Base-by-base conservation (phyloP, 2,888 invertebrate genomes). In the Spatulosminthurus flaviceps region DNA sequence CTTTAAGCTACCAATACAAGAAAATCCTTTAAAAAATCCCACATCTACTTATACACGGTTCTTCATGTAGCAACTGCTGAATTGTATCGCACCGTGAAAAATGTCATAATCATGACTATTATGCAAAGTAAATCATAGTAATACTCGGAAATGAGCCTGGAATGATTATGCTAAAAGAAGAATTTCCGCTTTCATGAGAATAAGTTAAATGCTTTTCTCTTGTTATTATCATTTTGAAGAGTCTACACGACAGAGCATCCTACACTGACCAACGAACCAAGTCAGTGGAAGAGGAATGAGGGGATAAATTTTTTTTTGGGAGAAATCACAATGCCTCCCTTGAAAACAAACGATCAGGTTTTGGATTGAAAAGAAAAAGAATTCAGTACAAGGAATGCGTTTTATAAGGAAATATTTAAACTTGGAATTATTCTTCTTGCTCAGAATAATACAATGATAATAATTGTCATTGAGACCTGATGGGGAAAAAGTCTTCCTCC, bases 61-160 rank as follows among this genome's bases (percentile, higher is more conserved):
- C 16, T 51, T 51, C 9, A 51, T 19, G 16, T 51, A 51, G 4
- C 51, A 51, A 51, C 9, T 51, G 51, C 51, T 51, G 51, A 51
- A 16, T 51, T 9, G 51, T 51, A 51, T 51, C 51, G 51, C 51
- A 51, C 51, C 51, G 77, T 29, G 43, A 42, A 79, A 76, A 76
- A 79, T 79, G 71, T 79, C 76, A 76, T 79, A 77, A 76, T 79
- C 79, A 79, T 79, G 71, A 71, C 64, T 64, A 76, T 79, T 77
- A 72, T 72, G 70, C 41, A 61, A 76, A 64, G 75, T 41, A 78
- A 70, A 61, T 79, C 74, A 79, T 79, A 77, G 72, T 72, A 64
- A 76, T 76, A 76, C 75, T 79, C 43, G 76, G 79, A 79, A 79
- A 79, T 72, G 79, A 77, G 76, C 71, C 43, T 72, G 75, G 76